Base-by-base conservation (phyloP, 1,140 invertebrate genomes). In the Drosophila cardini region DNA sequence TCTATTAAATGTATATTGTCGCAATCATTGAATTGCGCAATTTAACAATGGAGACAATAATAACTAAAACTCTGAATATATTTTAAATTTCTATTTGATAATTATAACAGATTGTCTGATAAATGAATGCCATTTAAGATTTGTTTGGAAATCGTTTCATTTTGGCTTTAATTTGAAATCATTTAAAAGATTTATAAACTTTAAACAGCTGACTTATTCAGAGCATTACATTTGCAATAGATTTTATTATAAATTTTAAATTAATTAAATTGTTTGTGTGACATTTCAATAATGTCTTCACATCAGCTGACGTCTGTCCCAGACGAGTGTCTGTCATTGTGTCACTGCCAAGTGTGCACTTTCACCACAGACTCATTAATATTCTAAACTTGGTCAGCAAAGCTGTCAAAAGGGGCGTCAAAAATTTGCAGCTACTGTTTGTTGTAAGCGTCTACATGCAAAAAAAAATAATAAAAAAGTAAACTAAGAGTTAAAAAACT, bases 361-460 rank as follows among this genome's bases (percentile, higher is more conserved):
- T 89, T 86, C 82, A 70, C 75, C 64, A 11, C 64, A 76, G 58
- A 30, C 68, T 50, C 68, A 86, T 86, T 71, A 83, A 86, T 86
- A 83, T 89, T 83, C 81, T 77, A 81, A 48, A 34, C 48, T 63
- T 53, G 45, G 43, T 11, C 34, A 46, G 26, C 48, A 43, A 13
- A 16, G 40, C 40, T 42, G 13, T 42, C 15, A 46, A 26, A 6
- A 6, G 5, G 32, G 36, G 38, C 30, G 58, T 62, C 15, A 16
- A 11, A 11, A 32, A 30, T 62, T 58, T 40, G 48, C 43, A 45
- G 30, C 57, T 32, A 5, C 38, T 13, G 21, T 26, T 26, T 26
- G n/a, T n/a, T n/a, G n/a, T n/a, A 42, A 16, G 8, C 32, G 10
- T 36, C 13, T 10, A 7, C 62, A 45, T 57, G 48, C 52, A 64